Percentiles rank a stretch among this genome's conserved stretches.
phyloP scores from a whole-genome alignment of 2,888 invertebrate species.

The Pristionchus mayeri region DNA sequence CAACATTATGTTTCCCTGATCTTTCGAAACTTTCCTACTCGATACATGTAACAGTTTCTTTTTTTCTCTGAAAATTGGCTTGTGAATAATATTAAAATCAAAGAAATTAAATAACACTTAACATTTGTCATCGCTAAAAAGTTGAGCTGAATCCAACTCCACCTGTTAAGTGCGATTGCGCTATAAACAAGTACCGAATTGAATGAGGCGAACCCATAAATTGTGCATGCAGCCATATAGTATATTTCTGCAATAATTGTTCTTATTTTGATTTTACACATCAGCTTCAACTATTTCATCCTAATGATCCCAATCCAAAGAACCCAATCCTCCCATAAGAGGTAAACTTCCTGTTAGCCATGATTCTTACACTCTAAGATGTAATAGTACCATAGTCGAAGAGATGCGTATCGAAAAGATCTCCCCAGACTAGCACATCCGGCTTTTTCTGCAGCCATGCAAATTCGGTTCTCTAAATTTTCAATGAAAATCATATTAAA shows the following conservation, averaged over 20 bases:
- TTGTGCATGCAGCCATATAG: neutral
- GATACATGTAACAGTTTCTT: neutral
- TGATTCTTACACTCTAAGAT: no score
- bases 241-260: neutral
- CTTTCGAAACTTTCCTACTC: neutral
- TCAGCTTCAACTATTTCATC: neutral
- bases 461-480: neutral
- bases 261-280: neutral
- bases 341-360: no score
- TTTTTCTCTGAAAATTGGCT: neutral
- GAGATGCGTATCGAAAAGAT: neutral
- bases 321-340: no score
- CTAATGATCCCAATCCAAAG: no score
- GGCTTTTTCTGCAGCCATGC: neutral
- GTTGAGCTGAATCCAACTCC: no score
- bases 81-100: no score
- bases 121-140: no score
- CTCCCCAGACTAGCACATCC: neutral
- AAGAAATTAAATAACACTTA: neutral
- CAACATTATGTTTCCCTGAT: slow-evolving; percentile 12
- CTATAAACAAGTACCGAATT: neutral
- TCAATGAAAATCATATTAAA: no score
- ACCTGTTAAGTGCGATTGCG: neutral
- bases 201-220: neutral
- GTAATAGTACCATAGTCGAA: neutral